Evolutionary conservation across 53 echinoderm and acorn worm species (phyloP), one percentile per base, ranked within the genome.

Genomic region (Mesocentrotus franciscanus): DNA sequence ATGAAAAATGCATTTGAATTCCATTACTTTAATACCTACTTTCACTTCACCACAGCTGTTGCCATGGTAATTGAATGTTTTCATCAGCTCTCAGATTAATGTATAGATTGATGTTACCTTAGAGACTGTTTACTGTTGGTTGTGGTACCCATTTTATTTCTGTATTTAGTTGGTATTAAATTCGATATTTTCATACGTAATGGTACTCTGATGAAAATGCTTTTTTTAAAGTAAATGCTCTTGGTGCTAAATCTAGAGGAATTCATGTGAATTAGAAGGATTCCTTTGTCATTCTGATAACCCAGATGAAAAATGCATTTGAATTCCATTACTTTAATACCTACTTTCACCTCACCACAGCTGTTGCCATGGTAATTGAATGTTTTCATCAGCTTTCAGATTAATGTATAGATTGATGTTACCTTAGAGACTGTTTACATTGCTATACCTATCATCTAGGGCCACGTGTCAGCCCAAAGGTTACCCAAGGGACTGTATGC

Each of bases 341-440:
- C 81, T 9, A 49, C 30, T 76, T 76, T 33, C 32, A 30, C 76
- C 33, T 30, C 76, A 30, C 42, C 79, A 78, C 78, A 78, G 93
- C 93, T 93, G 93, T 33, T 76, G 56, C 93, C 75, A 75, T 75
- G 75, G 75, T 75, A 75, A 42, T 13, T 36, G 87, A 58, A 57
- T 87, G 87, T 2, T 58, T 87, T 87, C 87, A 87, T 87, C 57
- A 57, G 58, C 3, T 87, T n/a, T n/a, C 87, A 59, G 13, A 15
- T n/a, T 87, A 87, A 87, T 84, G 84, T 42, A 8, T 42, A 6
- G 17, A 32, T 79, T 79, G 33, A 79, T 55, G 22, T 85, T 56
- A 85, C 87, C 87, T 58, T 27, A 57, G 58, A 87, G 87, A 27
- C 56, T 58, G 58, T 57, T 29, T 58, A 17, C n/a, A 87, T 26